These are phyloP conservation scores for Drosophila ironensis DNA, from an alignment of 1,140 invertebrate genomes.

Conservation along the genomic window DNA sequence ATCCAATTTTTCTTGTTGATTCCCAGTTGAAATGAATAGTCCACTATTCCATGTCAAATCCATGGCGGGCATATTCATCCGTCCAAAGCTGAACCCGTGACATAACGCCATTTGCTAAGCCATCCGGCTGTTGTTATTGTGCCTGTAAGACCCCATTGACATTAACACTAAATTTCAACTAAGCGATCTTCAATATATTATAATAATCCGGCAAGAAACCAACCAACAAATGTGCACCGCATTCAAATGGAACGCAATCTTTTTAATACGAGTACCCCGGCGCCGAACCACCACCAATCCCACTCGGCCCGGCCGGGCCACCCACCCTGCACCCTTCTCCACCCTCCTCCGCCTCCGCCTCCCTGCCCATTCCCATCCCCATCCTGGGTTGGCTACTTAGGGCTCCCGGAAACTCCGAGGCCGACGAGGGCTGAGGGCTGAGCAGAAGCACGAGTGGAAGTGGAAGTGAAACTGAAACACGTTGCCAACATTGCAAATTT, in stretches of 20 bases:
- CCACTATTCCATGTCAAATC: not conserved
- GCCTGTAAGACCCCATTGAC: conserved; percentile 29
- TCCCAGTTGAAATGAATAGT: too few species aligned
- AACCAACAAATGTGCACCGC: conserved; percentile 53
- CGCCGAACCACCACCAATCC: conserved; percentile 12
- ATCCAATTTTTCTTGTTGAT: too few species aligned
- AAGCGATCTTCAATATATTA: conserved; percentile 76
- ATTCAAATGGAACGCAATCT: conserved; percentile 75
- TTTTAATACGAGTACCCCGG: conserved; percentile 51
- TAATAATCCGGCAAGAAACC: conserved; percentile 60
- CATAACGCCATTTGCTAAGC: conserved; percentile 7
- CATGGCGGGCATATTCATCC: not conserved
- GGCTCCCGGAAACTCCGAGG: conserved; percentile 13
- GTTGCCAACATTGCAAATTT: conserved; percentile 77
- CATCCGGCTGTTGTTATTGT: conserved; percentile 22
- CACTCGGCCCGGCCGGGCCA: not conserved
- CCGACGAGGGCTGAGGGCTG: conserved; percentile 4
- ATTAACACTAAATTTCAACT: conserved; percentile 75
- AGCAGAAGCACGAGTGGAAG: conserved; percentile 22
- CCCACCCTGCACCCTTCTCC: not conserved
- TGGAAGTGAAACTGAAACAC: conserved; percentile 26
- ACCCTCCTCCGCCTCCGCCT: not conserved
- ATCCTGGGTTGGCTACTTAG: conserved; percentile 52
- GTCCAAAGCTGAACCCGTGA: not conserved
- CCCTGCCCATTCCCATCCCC: conserved; percentile 20